Conservation (phyloP, 92 coral and sea anemone genomes). For the Zoanthus gigantus region DNA sequence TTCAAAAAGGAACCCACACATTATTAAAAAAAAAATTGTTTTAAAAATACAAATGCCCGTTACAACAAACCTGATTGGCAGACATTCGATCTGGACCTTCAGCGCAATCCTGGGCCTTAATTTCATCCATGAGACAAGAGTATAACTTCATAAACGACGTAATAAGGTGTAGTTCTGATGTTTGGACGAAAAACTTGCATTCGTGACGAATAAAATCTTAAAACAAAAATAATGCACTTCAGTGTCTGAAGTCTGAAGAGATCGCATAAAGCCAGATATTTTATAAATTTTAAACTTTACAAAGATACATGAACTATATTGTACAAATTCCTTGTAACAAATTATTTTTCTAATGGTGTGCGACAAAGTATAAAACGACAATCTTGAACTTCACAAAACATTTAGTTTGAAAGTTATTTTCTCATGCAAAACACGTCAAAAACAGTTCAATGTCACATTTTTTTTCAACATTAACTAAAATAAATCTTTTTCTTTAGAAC, state of each 20-base stretch:
- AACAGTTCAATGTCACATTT: too few relatives aligned
- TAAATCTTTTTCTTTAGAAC: too few relatives aligned
- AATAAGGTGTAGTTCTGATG: constrained; percentile 93
- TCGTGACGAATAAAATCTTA: constrained; percentile 95
- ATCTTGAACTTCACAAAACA: too few relatives aligned
- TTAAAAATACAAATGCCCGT: neutral
- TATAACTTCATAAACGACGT: constrained; percentile 91
- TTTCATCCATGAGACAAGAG: constrained; percentile 93
- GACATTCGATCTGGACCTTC: constrained; percentile 98
- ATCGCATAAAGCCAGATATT: neutral
- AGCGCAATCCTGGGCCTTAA: constrained; percentile 92
- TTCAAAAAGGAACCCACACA: too few relatives aligned
- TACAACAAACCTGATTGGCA: constrained; percentile 74
- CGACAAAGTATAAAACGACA: too few relatives aligned
- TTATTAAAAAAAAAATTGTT: neutral
- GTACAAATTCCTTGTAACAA: too few relatives aligned
- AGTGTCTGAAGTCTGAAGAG: neutral
- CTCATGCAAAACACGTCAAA: too few relatives aligned
- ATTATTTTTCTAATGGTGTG: too few relatives aligned
- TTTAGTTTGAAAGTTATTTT: too few relatives aligned
- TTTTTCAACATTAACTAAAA: too few relatives aligned
- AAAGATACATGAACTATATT: too few relatives aligned
- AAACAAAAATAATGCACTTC: neutral
- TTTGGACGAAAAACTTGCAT: constrained; percentile 91
- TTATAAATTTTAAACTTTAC: too few relatives aligned